Evolutionary conservation across 1,140 invertebrate species (phyloP), one percentile per base, ranked within the genome.

Genomic region (Pogonus chalceus): DNA sequence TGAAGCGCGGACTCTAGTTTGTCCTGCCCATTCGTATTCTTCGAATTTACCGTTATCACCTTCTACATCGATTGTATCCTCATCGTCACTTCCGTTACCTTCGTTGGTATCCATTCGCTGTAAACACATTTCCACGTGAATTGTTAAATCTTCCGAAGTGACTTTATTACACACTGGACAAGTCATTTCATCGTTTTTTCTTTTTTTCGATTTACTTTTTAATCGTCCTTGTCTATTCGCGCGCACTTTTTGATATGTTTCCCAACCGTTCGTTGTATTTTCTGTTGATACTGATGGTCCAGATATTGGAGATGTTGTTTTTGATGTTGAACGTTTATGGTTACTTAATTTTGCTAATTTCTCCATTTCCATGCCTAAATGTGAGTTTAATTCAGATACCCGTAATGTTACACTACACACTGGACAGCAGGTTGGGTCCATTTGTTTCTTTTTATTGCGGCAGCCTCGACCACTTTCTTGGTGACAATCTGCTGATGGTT

Each of bases 1-100:
- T 0, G 82, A 82, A 1, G 81, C 83, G 26, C 85, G 72, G 31
- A 88, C 79, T 62, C 87, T 72, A 55, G 81, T 82, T 63, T 89
- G 85, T 1, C 85, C 85, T 9, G 85, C 84, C 87, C 87, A 90
- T 62, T 87, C 85, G 63, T 90, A 90, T 60, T 89, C 87, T 61
- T 90, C 87, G 63, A 79, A 88, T 18, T 18, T 9, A 10, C 18
- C 37, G 31, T 71, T 73, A 55, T 79, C 77, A 4, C 73, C 68
- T 57, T 84, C 81, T 20, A 82, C 80, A 65, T 85, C 82, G 18
- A 84, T 82, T 61, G 81, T 79, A 31, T 86, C 82, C 46, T 81
- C 81, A 56, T 81, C 82, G 53, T 82, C 81, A 47, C 83, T 82
- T 52, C 85, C 81, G 18, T 74, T 59, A 50, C 82, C 76, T 71